Evolutionary conservation across 2,113 vertebrate species (phyloP).

Genomic region (Sorex fumeus): DNA sequence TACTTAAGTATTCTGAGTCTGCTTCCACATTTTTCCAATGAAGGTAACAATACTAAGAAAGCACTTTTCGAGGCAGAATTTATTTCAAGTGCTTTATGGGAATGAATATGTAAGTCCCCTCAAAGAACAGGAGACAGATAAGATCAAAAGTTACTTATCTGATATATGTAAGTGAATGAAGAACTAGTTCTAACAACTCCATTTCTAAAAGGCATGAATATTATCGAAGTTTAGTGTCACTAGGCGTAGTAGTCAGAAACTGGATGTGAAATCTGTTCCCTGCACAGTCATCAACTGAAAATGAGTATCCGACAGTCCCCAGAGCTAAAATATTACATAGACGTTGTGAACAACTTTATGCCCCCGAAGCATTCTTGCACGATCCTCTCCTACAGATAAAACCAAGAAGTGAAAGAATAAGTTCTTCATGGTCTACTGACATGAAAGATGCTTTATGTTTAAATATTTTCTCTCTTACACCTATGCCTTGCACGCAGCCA

Average conservation of each 20-base stretch:
- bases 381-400: background rate
- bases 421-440: slow-evolving; percentile 46
- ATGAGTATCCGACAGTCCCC: background rate
- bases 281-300: background rate
- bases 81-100: slow-evolving; percentile 55
- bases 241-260: background rate
- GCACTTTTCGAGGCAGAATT: slow-evolving; percentile 53
- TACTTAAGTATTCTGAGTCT: background rate
- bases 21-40: slow-evolving; percentile 36
- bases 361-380: background rate
- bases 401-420: slow-evolving; percentile 13
- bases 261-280: background rate
- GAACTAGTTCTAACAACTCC: background rate
- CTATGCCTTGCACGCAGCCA: too few relatives aligned
- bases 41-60: slow-evolving; percentile 24
- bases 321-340: background rate
- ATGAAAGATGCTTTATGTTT: slow-evolving; percentile 9
- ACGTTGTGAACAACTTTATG: background rate
- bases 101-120: background rate
- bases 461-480: slow-evolving; percentile 44
- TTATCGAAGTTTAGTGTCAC: background rate
- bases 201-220: slow-evolving; percentile 19
- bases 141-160: slow-evolving; percentile 33
- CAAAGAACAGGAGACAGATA: slow-evolving; percentile 36
- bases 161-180: background rate